Conservation (phyloP, 2,888 invertebrate genomes). For the Dryomyza anilis region DNA sequence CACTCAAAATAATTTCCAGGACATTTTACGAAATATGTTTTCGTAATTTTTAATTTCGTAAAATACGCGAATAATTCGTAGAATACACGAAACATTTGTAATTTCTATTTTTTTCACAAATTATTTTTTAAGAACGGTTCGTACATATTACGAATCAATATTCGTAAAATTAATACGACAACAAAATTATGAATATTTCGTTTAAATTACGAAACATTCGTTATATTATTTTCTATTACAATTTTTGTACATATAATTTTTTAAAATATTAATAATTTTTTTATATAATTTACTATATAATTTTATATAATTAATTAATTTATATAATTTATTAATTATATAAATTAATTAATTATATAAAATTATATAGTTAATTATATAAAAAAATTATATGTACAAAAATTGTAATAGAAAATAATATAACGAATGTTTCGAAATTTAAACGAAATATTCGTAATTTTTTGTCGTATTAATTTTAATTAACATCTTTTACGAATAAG, state of each 20-base stretch:
- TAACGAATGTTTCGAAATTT: neutral
- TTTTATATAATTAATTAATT: neutral
- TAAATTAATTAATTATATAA: neutral
- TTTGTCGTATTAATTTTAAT: neutral
- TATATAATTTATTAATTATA: neutral
- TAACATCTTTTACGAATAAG: neutral
- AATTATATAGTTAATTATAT: neutral
- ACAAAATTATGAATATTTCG: too few species aligned
- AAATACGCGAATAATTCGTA: too few species aligned
- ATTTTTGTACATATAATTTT: neutral
- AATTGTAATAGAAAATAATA: too few species aligned
- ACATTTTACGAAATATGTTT: too few species aligned
- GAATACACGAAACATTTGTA: too few species aligned
- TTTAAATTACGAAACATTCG: too few species aligned
- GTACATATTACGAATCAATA: neutral
- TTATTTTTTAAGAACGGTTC: too few species aligned
- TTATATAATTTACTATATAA: neutral
- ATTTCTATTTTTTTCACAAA: too few species aligned
- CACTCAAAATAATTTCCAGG: too few species aligned
- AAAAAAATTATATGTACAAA: too few species aligned
- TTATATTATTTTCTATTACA: neutral
- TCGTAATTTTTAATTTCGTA: too few species aligned
- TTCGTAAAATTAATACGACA: too few species aligned
- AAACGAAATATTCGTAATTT: neutral
- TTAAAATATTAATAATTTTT: neutral